Base-by-base conservation (phyloP, 2,797 vertebrate genomes). In the Linurgus olivaceus region DNA sequence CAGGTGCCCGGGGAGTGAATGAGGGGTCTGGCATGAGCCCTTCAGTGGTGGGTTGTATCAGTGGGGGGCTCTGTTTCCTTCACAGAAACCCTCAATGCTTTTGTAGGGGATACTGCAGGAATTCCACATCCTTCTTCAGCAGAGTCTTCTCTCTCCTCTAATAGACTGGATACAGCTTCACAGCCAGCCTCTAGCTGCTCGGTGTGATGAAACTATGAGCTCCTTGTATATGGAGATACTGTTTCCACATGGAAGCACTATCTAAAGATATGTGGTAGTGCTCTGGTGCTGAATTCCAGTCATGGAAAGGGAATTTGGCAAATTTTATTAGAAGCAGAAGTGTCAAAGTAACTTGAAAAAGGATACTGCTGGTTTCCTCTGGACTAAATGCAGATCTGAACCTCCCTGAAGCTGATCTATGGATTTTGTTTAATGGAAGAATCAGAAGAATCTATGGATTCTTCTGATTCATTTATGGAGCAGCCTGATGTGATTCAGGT, bases 211-310 rank as follows among this genome's bases (percentile, higher is more conserved):
- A 89, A 74, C 17, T 24, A 19, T 38, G 25, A 83, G 35, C 19
- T 73, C 18, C 33, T 73, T 16, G 2, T 78, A 7, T 15, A 25
- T 29, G 66, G 31, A 81, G 28, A 18, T 33, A 54, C 4, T n/a
- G 9, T 74, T 95, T 61, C 47, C 35, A 17, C 17, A 13, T 2
- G 13, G 38, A 77, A 74, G 52, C 7, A 3, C 15, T 74, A 31
- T 38, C 55, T 57, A 57, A 65, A 83, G 29, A 33, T 45, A 61
- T 0, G 4, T 0, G 2, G 13, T 21, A 25, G 54, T 44, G 29
- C 24, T 65, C 42, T 3, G 3, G 24, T 25, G 40, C 37, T 80
- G 82, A 68, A 75, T 75, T 88, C 47, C 47, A 58, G 6, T 8
- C 7, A 67, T 11, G 13, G 55, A 76, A 91, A 70, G 8, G 11